Percentiles rank a stretch among this genome's conserved stretches.
Evolutionary conservation across 1,140 invertebrate species (phyloP).

Genomic region (Drosophila navojoa): DNA sequence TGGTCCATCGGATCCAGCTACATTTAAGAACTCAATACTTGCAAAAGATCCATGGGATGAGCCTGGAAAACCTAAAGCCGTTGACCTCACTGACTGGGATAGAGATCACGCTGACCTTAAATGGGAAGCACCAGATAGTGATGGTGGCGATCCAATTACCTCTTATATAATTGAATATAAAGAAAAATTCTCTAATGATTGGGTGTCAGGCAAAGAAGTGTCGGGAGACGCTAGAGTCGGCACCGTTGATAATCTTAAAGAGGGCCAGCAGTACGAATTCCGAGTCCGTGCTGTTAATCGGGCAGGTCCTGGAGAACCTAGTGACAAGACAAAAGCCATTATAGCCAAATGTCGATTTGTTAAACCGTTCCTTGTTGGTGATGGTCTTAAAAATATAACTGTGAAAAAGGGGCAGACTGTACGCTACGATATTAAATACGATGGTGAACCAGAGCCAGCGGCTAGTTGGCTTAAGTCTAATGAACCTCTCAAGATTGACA

Average conservation of each 20-base stretch:
- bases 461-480: conserved; percentile 91
- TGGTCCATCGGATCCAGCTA: conserved; percentile 93
- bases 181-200: conserved; percentile 96
- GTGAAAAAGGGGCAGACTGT: conserved; percentile 97
- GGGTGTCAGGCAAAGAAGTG: conserved; percentile 92
- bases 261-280: conserved; percentile 98
- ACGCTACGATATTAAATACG: conserved; percentile 95
- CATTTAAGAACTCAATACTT: conserved; percentile 93
- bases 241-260: conserved; percentile 95
- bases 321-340: conserved; percentile 96
- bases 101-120: conserved; percentile 97
- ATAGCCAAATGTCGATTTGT: conserved; percentile 98
- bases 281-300: conserved; percentile 97
- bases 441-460: conserved; percentile 96
- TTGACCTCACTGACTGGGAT: conserved; percentile 97
- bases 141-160: conserved; percentile 97
- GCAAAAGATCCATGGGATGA: conserved; percentile 99
- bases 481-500: conserved; percentile 89
- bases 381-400: conserved; percentile 92
- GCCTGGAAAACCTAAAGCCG: conserved; percentile 94
- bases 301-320: conserved; percentile 97
- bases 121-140: conserved; percentile 94
- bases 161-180: conserved; percentile 97
- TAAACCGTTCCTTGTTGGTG: conserved; percentile 96
- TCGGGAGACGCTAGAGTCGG: conserved; percentile 90